phyloP scores from a whole-genome alignment of 35 echinoderm and acorn worm species.

The Ophiothrix spiculata region DNA sequence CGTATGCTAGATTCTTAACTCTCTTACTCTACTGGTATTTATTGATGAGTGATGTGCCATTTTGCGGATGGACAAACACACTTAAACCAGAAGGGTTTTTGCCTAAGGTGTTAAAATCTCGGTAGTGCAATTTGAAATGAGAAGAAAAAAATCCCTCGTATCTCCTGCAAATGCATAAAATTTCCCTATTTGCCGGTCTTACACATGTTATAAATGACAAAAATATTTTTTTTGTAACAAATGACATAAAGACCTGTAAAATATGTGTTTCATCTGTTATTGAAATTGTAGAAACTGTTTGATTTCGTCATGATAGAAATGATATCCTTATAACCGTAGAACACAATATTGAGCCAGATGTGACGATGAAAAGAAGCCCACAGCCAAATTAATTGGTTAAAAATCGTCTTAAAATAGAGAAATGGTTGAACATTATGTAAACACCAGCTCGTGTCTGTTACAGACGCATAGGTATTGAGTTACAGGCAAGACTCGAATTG shows the following conservation, averaged over 20 bases:
- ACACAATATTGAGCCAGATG: not conserved
- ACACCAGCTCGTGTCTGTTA: not conserved
- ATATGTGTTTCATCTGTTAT: slow-evolving; percentile 13
- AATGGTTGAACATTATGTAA: slow-evolving; percentile 12
- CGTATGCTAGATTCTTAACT: not conserved
- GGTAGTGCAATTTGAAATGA: not conserved
- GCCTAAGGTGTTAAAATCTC: not conserved
- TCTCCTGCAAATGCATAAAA: not conserved
- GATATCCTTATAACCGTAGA: not conserved
- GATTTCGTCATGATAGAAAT: not conserved
- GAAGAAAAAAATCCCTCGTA: not conserved
- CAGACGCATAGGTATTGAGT: not conserved
- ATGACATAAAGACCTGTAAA: slow-evolving; percentile 1
- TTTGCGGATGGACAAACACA: slow-evolving; percentile 9
- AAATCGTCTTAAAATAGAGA: not conserved
- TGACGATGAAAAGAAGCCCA: not conserved
- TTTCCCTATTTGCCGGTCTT: slow-evolving; percentile 2
- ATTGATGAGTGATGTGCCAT: not conserved
- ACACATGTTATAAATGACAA: not conserved
- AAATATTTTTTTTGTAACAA: slow-evolving; percentile 2
- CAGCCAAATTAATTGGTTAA: not conserved
- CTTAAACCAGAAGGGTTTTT: slow-evolving; percentile 4
- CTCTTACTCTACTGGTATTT: not conserved
- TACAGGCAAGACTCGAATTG: too few species aligned
- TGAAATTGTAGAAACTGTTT: not conserved